These are phyloP conservation scores for Anastatus disparis DNA, from an alignment of 1,140 invertebrate genomes.

Conservation along the genomic window DNA sequence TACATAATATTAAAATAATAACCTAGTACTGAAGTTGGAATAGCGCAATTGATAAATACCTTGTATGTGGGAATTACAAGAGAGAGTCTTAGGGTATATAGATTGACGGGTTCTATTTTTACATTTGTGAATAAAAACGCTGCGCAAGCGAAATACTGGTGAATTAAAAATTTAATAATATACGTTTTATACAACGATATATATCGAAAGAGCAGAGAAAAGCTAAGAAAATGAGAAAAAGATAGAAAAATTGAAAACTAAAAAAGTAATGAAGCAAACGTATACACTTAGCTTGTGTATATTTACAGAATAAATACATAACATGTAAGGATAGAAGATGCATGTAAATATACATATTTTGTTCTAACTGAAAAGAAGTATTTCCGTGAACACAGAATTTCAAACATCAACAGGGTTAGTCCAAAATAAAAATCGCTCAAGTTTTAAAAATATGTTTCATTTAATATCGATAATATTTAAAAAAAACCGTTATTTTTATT, in stretches of 20 bases:
- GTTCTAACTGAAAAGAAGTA: constrained; percentile 35
- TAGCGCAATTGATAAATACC: constrained; percentile 40
- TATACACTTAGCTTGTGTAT: constrained; percentile 25
- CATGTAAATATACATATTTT: constrained; percentile 50
- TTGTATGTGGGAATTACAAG: constrained; percentile 49
- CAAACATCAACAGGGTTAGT: too few relatives aligned
- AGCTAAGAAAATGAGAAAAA: constrained; percentile 11
- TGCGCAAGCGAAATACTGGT: constrained; percentile 68
- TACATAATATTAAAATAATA: too few relatives aligned
- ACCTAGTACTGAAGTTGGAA: too few relatives aligned
- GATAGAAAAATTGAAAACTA: neutral
- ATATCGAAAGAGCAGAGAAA: constrained; percentile 24
- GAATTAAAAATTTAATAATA: constrained; percentile 61
- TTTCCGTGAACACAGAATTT: constrained; percentile 34
- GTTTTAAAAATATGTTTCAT: too few relatives aligned
- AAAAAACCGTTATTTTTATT: too few relatives aligned
- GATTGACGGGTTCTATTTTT: constrained; percentile 64
- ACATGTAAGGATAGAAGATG: constrained; percentile 38
- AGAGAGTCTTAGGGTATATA: constrained; percentile 50
- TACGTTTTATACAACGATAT: constrained; percentile 62
- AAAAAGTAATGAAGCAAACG: neutral
- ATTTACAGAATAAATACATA: constrained; percentile 30
- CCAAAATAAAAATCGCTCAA: too few relatives aligned
- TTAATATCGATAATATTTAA: too few relatives aligned
- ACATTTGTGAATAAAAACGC: constrained; percentile 60